Percentiles rank a stretch among this genome's conserved stretches.
Conservation (phyloP, 2,113 vertebrate species). For the Catharus fuscescens region DNA sequence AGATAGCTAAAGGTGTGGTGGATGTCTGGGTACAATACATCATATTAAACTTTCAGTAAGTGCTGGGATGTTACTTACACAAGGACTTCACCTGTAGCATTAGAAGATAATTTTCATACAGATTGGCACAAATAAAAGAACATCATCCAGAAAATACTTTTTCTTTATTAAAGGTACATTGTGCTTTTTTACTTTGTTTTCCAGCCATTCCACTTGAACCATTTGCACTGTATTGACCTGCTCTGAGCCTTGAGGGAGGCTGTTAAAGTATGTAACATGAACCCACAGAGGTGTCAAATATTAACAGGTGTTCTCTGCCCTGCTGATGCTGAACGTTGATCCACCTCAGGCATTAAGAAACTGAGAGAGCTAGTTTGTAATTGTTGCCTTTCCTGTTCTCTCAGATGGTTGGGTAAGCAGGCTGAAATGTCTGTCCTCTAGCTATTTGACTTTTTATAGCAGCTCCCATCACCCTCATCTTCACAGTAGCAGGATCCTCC, state of each 20-base stretch:
- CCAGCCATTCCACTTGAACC: background rate
- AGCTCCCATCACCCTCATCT: background rate
- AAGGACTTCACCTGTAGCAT: background rate
- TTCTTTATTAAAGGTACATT: background rate
- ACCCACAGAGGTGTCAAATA: background rate
- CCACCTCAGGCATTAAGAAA: background rate
- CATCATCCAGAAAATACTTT: background rate
- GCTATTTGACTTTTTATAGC: background rate
- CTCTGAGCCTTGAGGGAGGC: background rate
- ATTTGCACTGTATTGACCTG: background rate
- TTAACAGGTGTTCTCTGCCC: constrained; percentile 13
- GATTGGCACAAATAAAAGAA: background rate
- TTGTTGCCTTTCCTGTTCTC: background rate
- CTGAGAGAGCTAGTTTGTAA: background rate
- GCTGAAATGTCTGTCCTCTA: background rate
- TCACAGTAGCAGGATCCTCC: background rate
- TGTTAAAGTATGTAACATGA: background rate
- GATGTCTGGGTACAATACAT: background rate
- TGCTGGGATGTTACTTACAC: background rate
- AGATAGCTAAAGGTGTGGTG: background rate
- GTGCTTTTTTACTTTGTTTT: background rate
- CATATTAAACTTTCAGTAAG: background rate
- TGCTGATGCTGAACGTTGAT: background rate
- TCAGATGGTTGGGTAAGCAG: background rate
- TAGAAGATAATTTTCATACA: background rate